A percentile compares a stretch with the other conserved stretches of the same genome.
These are phyloP conservation scores for Goniozus legneri DNA, from an alignment of 1,140 invertebrate species.

Conservation along the genomic window DNA sequence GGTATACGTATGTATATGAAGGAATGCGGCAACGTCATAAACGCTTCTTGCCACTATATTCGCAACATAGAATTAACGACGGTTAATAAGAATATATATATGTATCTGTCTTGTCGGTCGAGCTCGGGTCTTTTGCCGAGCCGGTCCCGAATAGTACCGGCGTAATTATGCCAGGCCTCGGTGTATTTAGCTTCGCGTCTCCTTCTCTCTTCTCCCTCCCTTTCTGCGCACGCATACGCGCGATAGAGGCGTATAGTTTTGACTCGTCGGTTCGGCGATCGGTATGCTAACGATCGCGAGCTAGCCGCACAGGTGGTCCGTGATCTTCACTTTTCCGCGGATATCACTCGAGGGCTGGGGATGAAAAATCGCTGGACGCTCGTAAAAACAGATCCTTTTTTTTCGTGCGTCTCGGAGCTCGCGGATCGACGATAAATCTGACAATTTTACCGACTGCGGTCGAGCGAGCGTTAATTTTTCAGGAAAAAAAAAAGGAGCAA, in stretches of 20 bases:
- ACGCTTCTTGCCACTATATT: slow-evolving; percentile 13
- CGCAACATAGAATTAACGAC: slow-evolving; percentile 12
- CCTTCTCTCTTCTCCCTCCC: too few relatives aligned
- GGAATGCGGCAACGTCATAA: slow-evolving; percentile 9
- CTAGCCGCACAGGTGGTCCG: slow-evolving; percentile 11
- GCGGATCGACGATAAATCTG: slow-evolving; percentile 14
- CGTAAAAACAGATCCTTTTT: slow-evolving; percentile 17
- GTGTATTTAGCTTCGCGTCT: too few relatives aligned
- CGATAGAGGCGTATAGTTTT: slow-evolving; percentile 9
- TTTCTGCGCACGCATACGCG: too few relatives aligned
- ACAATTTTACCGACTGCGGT: slow-evolving; percentile 14
- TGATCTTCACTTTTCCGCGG: slow-evolving; percentile 8
- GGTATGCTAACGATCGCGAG: slow-evolving; percentile 17
- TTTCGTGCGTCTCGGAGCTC: too few relatives aligned
- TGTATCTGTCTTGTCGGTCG: too few relatives aligned
- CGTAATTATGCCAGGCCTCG: too few relatives aligned
- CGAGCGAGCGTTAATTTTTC: too few relatives aligned
- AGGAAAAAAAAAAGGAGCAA: too few relatives aligned
- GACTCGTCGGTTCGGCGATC: slow-evolving; percentile 9
- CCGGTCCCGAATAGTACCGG: too few relatives aligned
- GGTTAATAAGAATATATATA: slow-evolving; percentile 16
- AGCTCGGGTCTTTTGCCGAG: too few relatives aligned
- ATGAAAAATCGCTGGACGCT: slow-evolving; percentile 15
- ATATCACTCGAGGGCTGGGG: not conserved
- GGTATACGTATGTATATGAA: too few relatives aligned